phyloP scores from a whole-genome alignment of 2,888 invertebrate genomes.

The Hirtodrosophila confusa region DNA sequence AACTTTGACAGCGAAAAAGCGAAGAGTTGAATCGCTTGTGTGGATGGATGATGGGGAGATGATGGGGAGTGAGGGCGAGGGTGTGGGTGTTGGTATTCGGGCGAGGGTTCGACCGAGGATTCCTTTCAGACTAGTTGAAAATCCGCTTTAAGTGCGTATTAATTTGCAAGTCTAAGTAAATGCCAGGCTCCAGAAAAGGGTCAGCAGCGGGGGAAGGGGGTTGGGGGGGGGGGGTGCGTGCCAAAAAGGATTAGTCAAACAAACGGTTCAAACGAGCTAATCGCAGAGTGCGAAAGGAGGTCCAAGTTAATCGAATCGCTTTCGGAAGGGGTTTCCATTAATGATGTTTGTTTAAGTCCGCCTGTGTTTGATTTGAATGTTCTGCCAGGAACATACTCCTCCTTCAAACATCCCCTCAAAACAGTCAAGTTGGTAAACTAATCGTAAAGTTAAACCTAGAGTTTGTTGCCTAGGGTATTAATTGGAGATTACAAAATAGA shows the following conservation, averaged over 20 bases:
- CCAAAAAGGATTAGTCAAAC: conserved; percentile 73
- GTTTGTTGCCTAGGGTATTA: conserved; percentile 25
- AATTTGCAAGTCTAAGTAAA: conserved; percentile 75
- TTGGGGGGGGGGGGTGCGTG: conserved; percentile 1
- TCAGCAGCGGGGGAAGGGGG: conserved; percentile 4
- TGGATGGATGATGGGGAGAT: too few relatives aligned
- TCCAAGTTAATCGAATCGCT: conserved; percentile 49
- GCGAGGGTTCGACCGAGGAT: conserved; percentile 2
- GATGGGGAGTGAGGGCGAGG: conserved; percentile 3
- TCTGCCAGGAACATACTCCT: not conserved
- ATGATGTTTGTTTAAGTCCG: conserved; percentile 39
- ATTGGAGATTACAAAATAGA: conserved; percentile 36
- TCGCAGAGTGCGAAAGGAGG: conserved; percentile 30
- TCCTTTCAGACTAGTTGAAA: conserved; percentile 43
- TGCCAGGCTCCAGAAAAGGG: conserved; percentile 14
- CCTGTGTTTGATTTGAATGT: conserved; percentile 11
- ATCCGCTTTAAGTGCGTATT: conserved; percentile 75
- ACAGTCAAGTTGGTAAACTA: conserved; percentile 23
- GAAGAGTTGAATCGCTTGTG: conserved; percentile 46
- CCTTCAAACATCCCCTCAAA: conserved; percentile 17
- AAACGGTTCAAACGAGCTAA: conserved; percentile 64
- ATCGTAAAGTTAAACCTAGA: conserved; percentile 29
- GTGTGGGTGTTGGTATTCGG: conserved; percentile 2
- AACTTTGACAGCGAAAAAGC: conserved; percentile 60
- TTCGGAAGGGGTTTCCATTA: conserved; percentile 50